phyloP scores from a whole-genome alignment of 1,140 invertebrate species.

The Akabosia matsudoensis region DNA sequence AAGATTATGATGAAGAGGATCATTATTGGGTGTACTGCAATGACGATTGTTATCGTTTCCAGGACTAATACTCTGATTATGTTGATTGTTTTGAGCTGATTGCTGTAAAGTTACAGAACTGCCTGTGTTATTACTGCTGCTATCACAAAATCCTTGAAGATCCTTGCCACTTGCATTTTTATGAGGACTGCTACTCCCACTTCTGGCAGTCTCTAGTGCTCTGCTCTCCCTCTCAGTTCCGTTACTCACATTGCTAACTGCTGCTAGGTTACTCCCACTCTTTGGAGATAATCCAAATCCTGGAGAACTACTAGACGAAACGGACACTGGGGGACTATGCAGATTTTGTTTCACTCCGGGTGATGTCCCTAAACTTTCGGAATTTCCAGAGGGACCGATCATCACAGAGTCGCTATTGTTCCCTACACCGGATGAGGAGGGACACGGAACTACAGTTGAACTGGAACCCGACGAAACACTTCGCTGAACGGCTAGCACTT shows the following conservation, averaged over 20 bases:
- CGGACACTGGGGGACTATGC: constrained; percentile 33
- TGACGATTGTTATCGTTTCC: background rate
- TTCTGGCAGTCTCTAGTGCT: background rate
- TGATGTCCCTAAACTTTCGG: constrained; percentile 54
- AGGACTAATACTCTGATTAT: background rate
- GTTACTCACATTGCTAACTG: background rate
- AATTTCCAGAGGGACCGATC: constrained; percentile 3
- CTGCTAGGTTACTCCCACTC: background rate
- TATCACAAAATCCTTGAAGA: constrained; percentile 12
- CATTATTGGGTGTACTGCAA: background rate
- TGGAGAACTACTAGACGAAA: constrained; percentile 5
- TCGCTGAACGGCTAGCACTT: constrained; percentile 63
- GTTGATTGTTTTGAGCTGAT: constrained; percentile 16
- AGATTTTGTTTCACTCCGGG: constrained; percentile 49
- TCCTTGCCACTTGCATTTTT: constrained; percentile 6
- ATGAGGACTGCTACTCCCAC: constrained; percentile 3
- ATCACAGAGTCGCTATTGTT: constrained; percentile 49
- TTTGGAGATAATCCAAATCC: constrained; percentile 12
- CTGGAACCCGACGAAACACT: constrained; percentile 40
- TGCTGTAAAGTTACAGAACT: background rate
- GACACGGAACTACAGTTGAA: background rate
- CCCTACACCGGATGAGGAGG: constrained; percentile 54
- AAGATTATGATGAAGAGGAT: background rate
- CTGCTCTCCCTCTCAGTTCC: background rate
- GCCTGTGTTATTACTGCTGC: background rate